These are phyloP conservation scores for Hypocryptadius cinnamomeus DNA, from an alignment of 2,113 vertebrate genomes.

Conservation along the genomic window DNA sequence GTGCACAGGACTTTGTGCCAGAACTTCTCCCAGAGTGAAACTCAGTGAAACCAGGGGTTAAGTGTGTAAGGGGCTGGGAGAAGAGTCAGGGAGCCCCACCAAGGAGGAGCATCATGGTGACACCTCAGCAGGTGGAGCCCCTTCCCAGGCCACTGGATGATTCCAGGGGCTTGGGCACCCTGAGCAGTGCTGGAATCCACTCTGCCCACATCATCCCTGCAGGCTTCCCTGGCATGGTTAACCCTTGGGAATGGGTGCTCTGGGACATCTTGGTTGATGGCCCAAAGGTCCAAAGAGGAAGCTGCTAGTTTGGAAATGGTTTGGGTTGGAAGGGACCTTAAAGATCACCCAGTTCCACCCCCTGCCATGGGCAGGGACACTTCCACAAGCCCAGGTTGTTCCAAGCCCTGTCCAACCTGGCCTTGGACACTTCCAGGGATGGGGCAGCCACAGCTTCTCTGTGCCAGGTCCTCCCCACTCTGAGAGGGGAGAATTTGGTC, in stretches of 20 bases:
- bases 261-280: not conserved
- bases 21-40: not conserved
- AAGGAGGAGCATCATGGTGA: not conserved
- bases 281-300: not conserved
- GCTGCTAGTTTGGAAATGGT: not conserved
- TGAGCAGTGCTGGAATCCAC: not conserved
- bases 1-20: not conserved
- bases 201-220: not conserved
- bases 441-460: not conserved
- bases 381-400: not conserved
- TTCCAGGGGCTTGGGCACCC: not conserved
- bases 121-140: not conserved
- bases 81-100: not conserved
- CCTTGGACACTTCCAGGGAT: not conserved
- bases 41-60: rapidly evolving
- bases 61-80: not conserved
- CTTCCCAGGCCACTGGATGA: not conserved
- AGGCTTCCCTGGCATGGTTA: not conserved
- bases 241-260: not conserved
- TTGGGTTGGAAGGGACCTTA: not conserved
- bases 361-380: not conserved
- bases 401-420: rapidly evolving
- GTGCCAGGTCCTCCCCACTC: not conserved
- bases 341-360: not conserved
- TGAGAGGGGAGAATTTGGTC: not conserved